phyloP scores from a whole-genome alignment of 1,140 invertebrate genomes.

The Catajapyx aquilonaris region DNA sequence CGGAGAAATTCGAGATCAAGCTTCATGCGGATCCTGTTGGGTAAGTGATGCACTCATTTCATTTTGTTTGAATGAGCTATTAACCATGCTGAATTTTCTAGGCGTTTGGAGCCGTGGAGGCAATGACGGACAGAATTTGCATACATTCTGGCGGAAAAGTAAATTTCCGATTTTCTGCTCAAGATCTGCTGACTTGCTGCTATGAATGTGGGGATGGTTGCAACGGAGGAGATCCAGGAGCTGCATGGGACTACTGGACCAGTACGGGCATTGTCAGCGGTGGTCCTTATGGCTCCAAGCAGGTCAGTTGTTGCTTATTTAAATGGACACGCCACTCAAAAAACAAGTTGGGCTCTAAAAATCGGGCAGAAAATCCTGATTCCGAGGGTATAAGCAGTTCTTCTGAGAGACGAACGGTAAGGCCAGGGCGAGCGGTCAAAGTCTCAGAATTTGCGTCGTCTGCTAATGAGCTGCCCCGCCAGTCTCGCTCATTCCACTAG shows the following conservation, averaged over 20 bases:
- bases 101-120: constrained; percentile 38
- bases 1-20: constrained; percentile 20
- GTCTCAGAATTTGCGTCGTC: no score
- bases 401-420: no score
- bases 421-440: no score
- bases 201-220: constrained; percentile 32
- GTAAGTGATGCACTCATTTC: constrained; percentile 11
- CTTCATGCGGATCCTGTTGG: constrained; percentile 22
- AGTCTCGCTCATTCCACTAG: background rate
- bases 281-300: constrained; percentile 26
- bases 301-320: constrained; percentile 3
- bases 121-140: constrained; percentile 38
- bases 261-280: constrained; percentile 27
- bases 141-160: constrained; percentile 26
- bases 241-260: constrained; percentile 31
- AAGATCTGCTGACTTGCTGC: constrained; percentile 34
- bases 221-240: constrained; percentile 28
- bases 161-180: constrained; percentile 29
- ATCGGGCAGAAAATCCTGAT: no score
- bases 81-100: constrained; percentile 16
- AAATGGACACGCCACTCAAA: background rate
- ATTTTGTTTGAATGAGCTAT: background rate
- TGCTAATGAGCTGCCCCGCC: no score
- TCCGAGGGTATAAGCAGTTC: no score
- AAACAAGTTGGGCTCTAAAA: no score